Evolutionary conservation across 2,888 invertebrate species (phyloP), one percentile per base, ranked within the genome.

Genomic region (Oscheius onirici): DNA sequence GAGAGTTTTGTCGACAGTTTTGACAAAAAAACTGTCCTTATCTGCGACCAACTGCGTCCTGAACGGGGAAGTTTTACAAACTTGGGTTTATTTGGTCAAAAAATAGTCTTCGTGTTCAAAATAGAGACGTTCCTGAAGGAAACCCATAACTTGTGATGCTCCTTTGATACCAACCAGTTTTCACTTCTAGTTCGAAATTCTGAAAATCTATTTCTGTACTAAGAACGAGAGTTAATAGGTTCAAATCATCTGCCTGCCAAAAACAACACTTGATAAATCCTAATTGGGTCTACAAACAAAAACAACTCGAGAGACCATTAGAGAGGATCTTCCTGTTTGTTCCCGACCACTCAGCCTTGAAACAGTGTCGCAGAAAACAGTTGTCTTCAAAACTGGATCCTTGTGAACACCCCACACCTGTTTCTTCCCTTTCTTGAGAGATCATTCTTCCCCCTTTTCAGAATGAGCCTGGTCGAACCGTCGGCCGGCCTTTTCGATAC

Each of bases 401-500:
- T 58, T 20, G 13, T 54, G 17, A 34, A 2, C n/a, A 26, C 26
- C 20, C 65, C 17, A 26, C 28, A 10, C 28, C 22, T 65, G n/a
- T 49, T 34, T 34, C 34, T n/a, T n/a, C 34, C 34, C 34, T 34
- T 34, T 34, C 34, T 8, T 8, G 3, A 34, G 8, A 34, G 34
- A 34, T 8, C 34, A 34, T 34, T 34, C 34, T 34, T n/a, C n/a
- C n/a, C n/a, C 43, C 43, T 43, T 43, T 58, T 58, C 58, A 43
- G 43, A 41, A 72, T 72, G 72, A 67, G 67, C 58, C 60, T 72
- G 20, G 13, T 51, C n/a, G 72, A 72, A 28, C 65, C 58, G 6
- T 54, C 55, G 11, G 63, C 49, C 28, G 72, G 72, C 5, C 52
- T 72, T 5, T 72, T 72, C 46, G 72, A 66, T n/a, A 72, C 72